Evolutionary conservation across 1,140 invertebrate genomes (phyloP), one percentile per base, ranked within the genome.

Genomic region (Diploscapter pachys): DNA sequence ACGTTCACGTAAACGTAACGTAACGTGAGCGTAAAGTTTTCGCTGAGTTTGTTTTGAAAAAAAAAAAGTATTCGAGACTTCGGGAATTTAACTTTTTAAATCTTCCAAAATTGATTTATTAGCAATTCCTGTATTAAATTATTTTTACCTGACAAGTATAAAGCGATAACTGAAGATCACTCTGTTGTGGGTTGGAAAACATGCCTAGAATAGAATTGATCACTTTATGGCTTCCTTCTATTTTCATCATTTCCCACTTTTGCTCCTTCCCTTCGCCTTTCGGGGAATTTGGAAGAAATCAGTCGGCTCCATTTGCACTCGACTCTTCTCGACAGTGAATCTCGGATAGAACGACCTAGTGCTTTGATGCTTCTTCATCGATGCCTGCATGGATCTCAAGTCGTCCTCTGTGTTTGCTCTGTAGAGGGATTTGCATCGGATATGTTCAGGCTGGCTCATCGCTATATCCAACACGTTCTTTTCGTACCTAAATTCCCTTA

Each of bases 391-490:
- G 72, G 71, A 6, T 8, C 31, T 9, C n/a, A 65, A 72, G 62
- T 82, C 80, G 48, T 81, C 82, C 53, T 83, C 74, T 4, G 82
- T 83, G 66, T 84, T 79, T 31, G 81, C 56, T 54, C 81, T 68
- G 9, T 78, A 82, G 53, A 85, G 68, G 5, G 83, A 79, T 72
- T 83, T 83, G 56, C 82, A 83, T 49, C 77, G 64, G 6, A 82
- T 75, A 72, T 82, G 83, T 50, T 85, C 76, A 4, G 81, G 66
- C 48, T 70, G 67, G 31, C 73, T 71, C 8, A 55, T 70, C 6
- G 80, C 69, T 13, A 81, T 80, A 51, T 83, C 81, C n/a, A 85
- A 53, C 71, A 83, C 62, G 71, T 83, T 83, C 57, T 81, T 69
- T 61, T 82, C 82, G 71, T 82, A 82, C 80, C 80, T 81, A 66